A percentile compares a stretch with the other conserved stretches of the same genome.
Conservation (phyloP, 2,888 invertebrate species). For the Blera fallax region DNA sequence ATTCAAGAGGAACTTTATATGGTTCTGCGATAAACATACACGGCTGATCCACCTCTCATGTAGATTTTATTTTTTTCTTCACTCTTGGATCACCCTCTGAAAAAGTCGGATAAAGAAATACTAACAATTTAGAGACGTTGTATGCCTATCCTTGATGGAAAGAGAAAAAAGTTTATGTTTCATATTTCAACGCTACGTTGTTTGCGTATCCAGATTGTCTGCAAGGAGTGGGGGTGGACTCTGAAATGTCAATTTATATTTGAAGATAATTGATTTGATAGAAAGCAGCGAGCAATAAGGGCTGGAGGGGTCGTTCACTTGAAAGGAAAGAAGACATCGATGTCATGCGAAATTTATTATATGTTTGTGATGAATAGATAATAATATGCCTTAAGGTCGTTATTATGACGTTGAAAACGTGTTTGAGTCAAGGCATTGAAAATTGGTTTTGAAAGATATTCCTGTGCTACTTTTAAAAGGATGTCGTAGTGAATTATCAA, state of each 20-base stretch:
- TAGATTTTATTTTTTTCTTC: neutral
- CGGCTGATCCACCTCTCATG: slow-evolving; percentile 18
- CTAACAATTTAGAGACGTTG: neutral
- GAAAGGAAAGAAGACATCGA: slow-evolving; percentile 49
- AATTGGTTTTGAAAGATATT: slow-evolving; percentile 35
- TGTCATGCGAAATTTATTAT: slow-evolving; percentile 61
- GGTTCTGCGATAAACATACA: slow-evolving; percentile 23
- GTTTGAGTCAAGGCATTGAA: neutral
- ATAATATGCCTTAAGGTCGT: slow-evolving; percentile 50
- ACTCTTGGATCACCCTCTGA: slow-evolving; percentile 1
- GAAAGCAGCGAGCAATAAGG: slow-evolving; percentile 71
- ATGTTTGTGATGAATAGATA: slow-evolving; percentile 61
- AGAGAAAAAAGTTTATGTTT: slow-evolving; percentile 23
- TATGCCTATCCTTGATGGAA: neutral
- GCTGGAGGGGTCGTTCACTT: slow-evolving; percentile 12
- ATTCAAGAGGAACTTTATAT: slow-evolving; percentile 36
- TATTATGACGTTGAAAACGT: slow-evolving; percentile 40
- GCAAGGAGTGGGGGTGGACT: neutral
- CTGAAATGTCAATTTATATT: slow-evolving; percentile 78
- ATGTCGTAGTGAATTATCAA: slow-evolving; percentile 22
- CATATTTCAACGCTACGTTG: slow-evolving; percentile 36
- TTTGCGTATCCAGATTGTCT: slow-evolving; percentile 35
- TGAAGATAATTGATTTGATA: slow-evolving; percentile 79
- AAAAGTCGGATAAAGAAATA: slow-evolving; percentile 7
- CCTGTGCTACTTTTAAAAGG: slow-evolving; percentile 4